Evolutionary conservation across 1,140 invertebrate genomes (phyloP).

Genomic region (Pollicipes pollicipes): DNA sequence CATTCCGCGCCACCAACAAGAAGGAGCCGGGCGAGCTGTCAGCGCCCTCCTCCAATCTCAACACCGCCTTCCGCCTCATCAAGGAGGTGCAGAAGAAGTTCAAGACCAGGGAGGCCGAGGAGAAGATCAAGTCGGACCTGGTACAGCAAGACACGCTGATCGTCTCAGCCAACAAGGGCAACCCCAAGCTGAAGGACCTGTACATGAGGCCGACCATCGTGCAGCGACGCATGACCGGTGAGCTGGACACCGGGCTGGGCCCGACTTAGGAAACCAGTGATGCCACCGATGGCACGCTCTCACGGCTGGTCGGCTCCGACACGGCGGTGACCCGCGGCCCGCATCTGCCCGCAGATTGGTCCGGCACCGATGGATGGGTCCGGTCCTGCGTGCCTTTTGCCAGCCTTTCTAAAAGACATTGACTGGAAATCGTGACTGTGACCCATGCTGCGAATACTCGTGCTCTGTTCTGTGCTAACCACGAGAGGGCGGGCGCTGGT

Average conservation of each 20-base stretch:
- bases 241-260: slow-evolving; percentile 11
- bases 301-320: no score
- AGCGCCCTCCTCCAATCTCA: slow-evolving; percentile 86
- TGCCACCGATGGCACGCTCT: slow-evolving; percentile 1
- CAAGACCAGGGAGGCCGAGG: slow-evolving; percentile 93
- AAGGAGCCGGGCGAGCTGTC: slow-evolving; percentile 94
- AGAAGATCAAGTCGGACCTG: slow-evolving; percentile 93
- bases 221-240: slow-evolving; percentile 83
- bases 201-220: slow-evolving; percentile 98
- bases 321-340: no score
- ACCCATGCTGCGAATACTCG: no score
- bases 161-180: slow-evolving; percentile 86
- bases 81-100: slow-evolving; percentile 99
- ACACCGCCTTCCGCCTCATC: slow-evolving; percentile 89
- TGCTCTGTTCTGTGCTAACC: no score
- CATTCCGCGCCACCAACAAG: slow-evolving; percentile 92
- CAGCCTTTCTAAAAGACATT: no score
- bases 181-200: slow-evolving; percentile 95
- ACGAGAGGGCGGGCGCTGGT: no score
- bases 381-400: no score
- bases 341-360: no score
- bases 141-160: slow-evolving; percentile 98
- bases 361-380: no score
- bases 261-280: not conserved
- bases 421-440: no score